Percentiles rank a stretch among this genome's conserved stretches.
These are phyloP conservation scores for Drosophila mayri DNA, from an alignment of 1,140 invertebrate species.

Conservation along the genomic window DNA sequence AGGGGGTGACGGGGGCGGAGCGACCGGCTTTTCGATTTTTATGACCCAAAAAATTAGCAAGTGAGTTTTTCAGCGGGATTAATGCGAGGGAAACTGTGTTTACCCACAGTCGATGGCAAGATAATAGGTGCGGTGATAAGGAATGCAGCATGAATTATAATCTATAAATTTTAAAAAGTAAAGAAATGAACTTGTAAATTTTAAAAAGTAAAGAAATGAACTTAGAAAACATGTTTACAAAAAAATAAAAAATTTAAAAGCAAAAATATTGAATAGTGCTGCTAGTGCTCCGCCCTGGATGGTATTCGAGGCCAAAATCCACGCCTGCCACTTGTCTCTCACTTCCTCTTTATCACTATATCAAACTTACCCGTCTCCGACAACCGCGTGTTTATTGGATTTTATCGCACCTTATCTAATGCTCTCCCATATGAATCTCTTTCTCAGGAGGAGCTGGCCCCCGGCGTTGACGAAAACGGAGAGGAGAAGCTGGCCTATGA, in stretches of 20 bases:
- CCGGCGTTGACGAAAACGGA: slow-evolving; percentile 1
- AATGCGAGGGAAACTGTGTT: slow-evolving; percentile 47
- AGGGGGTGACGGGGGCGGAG: slow-evolving; percentile 1
- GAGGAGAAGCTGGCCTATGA: slow-evolving; percentile 85
- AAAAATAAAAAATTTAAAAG: too few relatives aligned
- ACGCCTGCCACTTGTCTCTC: slow-evolving; percentile 4
- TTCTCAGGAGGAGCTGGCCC: slow-evolving; percentile 52
- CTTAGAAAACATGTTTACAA: too few relatives aligned
- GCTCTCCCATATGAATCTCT: slow-evolving; percentile 19
- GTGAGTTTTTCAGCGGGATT: slow-evolving; percentile 42
- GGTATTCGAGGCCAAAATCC: slow-evolving; percentile 13
- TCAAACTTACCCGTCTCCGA: slow-evolving; percentile 11
- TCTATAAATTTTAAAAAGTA: too few relatives aligned
- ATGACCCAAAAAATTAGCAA: slow-evolving; percentile 58
- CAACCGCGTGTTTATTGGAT: slow-evolving; percentile 58
- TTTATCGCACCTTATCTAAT: slow-evolving; percentile 53
- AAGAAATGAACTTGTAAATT: too few relatives aligned
- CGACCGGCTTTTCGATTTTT: slow-evolving; percentile 41
- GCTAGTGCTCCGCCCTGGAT: background rate
- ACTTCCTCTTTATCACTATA: slow-evolving; percentile 8
- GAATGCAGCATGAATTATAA: too few relatives aligned
- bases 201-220: too few relatives aligned
- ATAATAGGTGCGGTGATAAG: background rate
- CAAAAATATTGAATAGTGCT: background rate
- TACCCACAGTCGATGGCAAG: slow-evolving; percentile 25